Evolutionary conservation across 2,888 invertebrate species (phyloP).

Genomic region (Neuroscelio doddi): DNA sequence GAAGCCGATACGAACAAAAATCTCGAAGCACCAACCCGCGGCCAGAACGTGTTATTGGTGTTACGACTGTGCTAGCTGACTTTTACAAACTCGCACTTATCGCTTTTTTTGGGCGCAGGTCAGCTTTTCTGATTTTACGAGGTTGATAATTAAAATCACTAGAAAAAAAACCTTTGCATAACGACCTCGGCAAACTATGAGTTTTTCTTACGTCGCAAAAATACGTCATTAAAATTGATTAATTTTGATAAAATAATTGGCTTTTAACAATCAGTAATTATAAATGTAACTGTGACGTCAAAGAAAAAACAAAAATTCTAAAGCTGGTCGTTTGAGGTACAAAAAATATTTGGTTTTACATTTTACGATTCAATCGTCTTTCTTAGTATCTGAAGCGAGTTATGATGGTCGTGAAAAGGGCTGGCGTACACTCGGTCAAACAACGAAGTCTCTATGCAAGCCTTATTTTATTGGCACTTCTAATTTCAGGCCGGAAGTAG

Average conservation of each 20-base stretch:
- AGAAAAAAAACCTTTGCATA: background rate
- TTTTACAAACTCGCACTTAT: no score
- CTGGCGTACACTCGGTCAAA: conserved; percentile 45
- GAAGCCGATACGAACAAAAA: conserved; percentile 26
- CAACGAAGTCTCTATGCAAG: conserved; percentile 41
- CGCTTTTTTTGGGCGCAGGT: no score
- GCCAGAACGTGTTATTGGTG: conserved; percentile 20
- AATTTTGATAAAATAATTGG: no score
- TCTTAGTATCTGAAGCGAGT: conserved; percentile 31
- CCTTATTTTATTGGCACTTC: conserved; percentile 65
- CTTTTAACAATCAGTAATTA: no score
- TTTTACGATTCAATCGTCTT: conserved; percentile 34
- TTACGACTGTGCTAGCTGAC: conserved; percentile 14
- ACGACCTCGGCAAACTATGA: background rate
- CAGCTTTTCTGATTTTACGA: background rate
- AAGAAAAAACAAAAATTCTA: no score
- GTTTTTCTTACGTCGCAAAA: background rate
- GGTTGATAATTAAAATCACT: no score
- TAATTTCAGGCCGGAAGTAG: conserved; percentile 68
- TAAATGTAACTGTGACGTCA: no score
- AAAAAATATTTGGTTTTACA: conserved; percentile 23
- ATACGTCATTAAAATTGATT: no score
- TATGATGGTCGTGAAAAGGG: conserved; percentile 15
- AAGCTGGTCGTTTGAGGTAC: no score
- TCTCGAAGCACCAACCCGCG: conserved; percentile 8